Percentiles rank a stretch among this genome's conserved stretches.
Evolutionary conservation across 2,113 vertebrate genomes (phyloP).

Genomic region (Oenanthe melanoleuca): DNA sequence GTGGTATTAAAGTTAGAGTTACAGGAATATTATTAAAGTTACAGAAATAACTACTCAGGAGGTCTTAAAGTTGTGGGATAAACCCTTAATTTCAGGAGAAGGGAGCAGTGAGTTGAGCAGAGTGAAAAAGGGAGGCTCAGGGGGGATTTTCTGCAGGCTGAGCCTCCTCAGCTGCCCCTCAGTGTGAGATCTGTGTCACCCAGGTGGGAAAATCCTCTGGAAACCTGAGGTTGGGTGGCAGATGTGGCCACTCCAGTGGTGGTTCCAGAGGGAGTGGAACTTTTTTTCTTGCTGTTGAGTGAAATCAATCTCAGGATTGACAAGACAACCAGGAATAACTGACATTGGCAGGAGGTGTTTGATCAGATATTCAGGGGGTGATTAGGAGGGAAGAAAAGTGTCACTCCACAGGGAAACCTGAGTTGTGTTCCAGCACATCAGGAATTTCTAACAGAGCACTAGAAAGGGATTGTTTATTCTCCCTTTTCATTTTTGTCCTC

Average conservation of each 20-base stretch:
- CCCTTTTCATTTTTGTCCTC: background rate
- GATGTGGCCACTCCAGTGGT: background rate
- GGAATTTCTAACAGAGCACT: background rate
- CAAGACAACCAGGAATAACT: background rate
- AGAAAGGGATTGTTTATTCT: background rate
- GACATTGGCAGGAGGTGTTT: fast-evolving
- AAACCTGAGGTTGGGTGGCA: fast-evolving
- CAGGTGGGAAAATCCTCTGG: background rate
- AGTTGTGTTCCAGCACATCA: background rate
- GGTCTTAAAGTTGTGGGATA: background rate
- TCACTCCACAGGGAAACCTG: background rate
- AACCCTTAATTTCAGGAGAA: background rate
- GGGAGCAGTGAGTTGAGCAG: background rate
- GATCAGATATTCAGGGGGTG: background rate
- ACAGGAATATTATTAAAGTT: background rate
- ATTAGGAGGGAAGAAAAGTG: background rate
- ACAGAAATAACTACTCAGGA: no score
- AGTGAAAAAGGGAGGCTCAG: background rate
- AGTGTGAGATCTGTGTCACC: background rate
- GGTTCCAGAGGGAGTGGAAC: background rate
- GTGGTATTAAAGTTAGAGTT: no score
- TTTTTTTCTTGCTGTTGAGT: fast-evolving
- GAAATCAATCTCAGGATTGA: background rate
- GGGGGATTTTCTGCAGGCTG: background rate
- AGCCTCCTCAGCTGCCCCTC: background rate